Percentiles rank a stretch among this genome's conserved stretches.
Conservation (phyloP, 1,140 invertebrate genomes). For the Caerostris extrusa region DNA sequence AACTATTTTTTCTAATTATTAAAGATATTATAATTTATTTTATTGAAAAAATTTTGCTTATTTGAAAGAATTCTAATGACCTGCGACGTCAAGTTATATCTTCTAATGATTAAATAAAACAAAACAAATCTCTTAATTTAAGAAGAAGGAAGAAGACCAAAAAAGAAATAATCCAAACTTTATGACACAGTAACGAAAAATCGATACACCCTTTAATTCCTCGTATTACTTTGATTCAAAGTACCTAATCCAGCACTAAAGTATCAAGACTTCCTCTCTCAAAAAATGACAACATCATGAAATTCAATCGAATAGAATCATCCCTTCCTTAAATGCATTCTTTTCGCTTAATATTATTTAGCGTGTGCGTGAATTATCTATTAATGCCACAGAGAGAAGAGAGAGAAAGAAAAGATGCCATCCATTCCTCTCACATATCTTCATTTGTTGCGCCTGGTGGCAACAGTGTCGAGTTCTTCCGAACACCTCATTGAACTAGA, state of each 20-base stretch:
- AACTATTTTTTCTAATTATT: too few species aligned
- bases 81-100: too few species aligned
- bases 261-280: background rate
- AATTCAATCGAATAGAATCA: background rate
- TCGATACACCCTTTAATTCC: too few species aligned
- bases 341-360: background rate
- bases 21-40: too few species aligned
- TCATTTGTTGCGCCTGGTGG: slow-evolving; percentile 50
- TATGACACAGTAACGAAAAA: too few species aligned
- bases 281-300: background rate
- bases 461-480: slow-evolving; percentile 13
- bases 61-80: too few species aligned
- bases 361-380: background rate
- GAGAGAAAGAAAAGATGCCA: background rate
- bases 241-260: background rate
- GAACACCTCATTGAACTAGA: slow-evolving; percentile 53
- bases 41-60: too few species aligned
- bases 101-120: too few species aligned
- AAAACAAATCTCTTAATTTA: too few species aligned
- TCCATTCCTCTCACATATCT: background rate
- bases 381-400: background rate
- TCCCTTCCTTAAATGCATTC: background rate
- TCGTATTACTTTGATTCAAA: too few species aligned
- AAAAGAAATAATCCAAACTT: too few species aligned
- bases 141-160: too few species aligned